Base-by-base conservation (phyloP, 2,113 vertebrate species). In the Gobiocypris rarus region DNA sequence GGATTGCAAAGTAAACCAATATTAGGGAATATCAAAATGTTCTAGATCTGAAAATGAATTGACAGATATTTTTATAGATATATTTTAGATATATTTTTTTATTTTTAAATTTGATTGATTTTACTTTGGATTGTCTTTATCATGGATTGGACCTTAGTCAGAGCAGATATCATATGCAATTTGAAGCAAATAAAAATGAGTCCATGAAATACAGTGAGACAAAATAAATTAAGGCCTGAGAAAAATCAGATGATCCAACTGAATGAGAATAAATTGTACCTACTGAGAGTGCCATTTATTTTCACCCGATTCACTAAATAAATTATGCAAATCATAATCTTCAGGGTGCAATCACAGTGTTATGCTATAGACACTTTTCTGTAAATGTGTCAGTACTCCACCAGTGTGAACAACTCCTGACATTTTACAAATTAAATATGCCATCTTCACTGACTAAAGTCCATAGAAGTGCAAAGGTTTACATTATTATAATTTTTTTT, bases 21-120 rank as follows among this genome's bases (percentile, higher is more conserved):
- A 65, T 31, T 31, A 31, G 2, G 61, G 5, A 7, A 17, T 31
- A 6, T 9, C 26, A 9, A 38, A 11, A 15, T 63, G 56, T 15
- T 31, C 26, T 31, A 8, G 28, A 65, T 59, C 6, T 77, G 54
- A 59, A 77, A 41, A 59, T 17, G 0, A 77, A 13, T n/a, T 41
- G 22, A 58, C 3, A 59, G 22, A 24, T n/a, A n/a, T n/a, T n/a
- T n/a, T n/a, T n/a, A n/a, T n/a, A n/a, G n/a, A n/a, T n/a, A n/a
- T n/a, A n/a, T n/a, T n/a, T n/a, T n/a, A n/a, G n/a, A n/a, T n/a
- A n/a, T n/a, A n/a, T n/a, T n/a, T n/a, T n/a, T n/a, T n/a, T n/a
- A n/a, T n/a, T n/a, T n/a, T n/a, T n/a, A n/a, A n/a, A n/a, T 22
- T 56, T n/a, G 56, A 75, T 75, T 75, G 26, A 41, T 58, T 77